These are phyloP conservation scores for Darevskia mixta DNA, from an alignment of 2,797 vertebrate genomes.

Conservation along the genomic window DNA sequence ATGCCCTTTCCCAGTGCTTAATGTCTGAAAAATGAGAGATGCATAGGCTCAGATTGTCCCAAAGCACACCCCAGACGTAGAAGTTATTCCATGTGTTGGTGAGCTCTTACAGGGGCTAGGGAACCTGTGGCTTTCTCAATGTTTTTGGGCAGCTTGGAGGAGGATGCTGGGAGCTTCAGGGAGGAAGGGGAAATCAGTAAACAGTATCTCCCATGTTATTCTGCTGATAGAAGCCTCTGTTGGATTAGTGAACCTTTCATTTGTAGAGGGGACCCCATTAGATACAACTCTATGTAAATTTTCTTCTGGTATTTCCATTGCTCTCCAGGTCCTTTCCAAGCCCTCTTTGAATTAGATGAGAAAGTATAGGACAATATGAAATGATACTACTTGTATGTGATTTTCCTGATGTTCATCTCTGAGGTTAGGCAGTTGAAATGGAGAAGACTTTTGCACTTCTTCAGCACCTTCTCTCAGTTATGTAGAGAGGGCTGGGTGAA, in stretches of 20 bases:
- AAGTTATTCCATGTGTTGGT: background rate
- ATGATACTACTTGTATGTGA: background rate
- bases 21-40: background rate
- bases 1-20: background rate
- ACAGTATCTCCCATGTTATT: background rate
- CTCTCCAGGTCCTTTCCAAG: background rate
- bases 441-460: background rate
- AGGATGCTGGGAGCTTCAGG: too few species aligned
- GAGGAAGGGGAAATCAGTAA: too few species aligned
- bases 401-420: background rate
- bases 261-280: background rate
- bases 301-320: background rate
- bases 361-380: background rate
- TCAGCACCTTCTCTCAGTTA: background rate
- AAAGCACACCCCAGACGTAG: background rate
- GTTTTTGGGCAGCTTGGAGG: too few species aligned
- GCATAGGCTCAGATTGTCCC: background rate
- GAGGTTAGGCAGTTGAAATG: background rate
- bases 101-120: background rate
- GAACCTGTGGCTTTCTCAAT: too few species aligned
- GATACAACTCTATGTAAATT: background rate
- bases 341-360: background rate
- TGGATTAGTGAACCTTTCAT: background rate
- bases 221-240: background rate
- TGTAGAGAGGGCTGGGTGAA: background rate